Evolutionary conservation across 2,888 invertebrate species (phyloP).

Genomic region (Plebejus argus): DNA sequence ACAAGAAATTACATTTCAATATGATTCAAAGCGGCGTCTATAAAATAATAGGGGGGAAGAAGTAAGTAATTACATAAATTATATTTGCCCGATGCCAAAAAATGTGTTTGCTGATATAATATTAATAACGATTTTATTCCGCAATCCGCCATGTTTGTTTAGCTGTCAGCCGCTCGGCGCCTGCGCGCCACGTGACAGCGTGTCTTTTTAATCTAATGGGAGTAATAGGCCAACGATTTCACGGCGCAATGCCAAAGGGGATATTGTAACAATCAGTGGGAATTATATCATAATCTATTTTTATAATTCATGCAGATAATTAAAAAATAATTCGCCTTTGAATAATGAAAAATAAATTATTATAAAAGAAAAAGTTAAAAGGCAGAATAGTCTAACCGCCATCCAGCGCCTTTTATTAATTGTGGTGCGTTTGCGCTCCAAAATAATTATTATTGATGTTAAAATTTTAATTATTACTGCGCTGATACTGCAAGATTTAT

Average conservation of each 20-base stretch:
- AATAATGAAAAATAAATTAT: background rate
- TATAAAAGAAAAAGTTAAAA: background rate
- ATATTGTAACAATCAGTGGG: slow-evolving; percentile 44
- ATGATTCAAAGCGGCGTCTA: slow-evolving; percentile 47
- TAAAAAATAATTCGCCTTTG: background rate
- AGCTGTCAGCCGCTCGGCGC: slow-evolving; percentile 66
- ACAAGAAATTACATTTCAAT: slow-evolving; percentile 56
- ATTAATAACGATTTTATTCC: slow-evolving; percentile 74
- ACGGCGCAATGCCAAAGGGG: slow-evolving; percentile 51
- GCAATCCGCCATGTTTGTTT: slow-evolving; percentile 75
- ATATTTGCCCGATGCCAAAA: slow-evolving; percentile 67
- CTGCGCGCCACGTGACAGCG: slow-evolving; percentile 65
- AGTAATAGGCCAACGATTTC: slow-evolving; percentile 54
- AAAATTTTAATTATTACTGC: no score
- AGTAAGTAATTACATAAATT: slow-evolving; percentile 71
- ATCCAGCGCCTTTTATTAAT: background rate
- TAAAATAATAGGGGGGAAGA: slow-evolving; percentile 58
- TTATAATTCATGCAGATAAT: slow-evolving; percentile 2
- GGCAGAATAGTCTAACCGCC: background rate
- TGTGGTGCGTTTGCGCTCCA: no score
- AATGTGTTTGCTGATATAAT: slow-evolving; percentile 69
- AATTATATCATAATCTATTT: background rate
- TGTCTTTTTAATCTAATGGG: slow-evolving; percentile 68
- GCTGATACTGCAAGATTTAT: no score
- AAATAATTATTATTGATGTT: no score